Conservation (phyloP, 2,797 vertebrate genomes). For the Oceanodroma leucorhoa region DNA sequence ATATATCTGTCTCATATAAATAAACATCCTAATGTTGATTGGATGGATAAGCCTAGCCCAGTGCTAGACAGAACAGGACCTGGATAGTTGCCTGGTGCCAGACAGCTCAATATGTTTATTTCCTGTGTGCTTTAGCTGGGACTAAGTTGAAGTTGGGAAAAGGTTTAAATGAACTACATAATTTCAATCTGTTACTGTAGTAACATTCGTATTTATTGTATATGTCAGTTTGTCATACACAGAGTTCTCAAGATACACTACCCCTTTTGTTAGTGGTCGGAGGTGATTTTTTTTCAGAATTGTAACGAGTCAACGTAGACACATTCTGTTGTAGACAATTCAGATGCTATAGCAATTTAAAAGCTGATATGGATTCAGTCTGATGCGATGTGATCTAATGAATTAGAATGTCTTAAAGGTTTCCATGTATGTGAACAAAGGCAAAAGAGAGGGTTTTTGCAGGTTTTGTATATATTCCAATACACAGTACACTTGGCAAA, state of each 20-base stretch:
- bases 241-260: conserved; percentile 62
- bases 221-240: conserved; percentile 77
- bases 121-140: conserved; percentile 73
- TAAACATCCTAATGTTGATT: conserved; percentile 72
- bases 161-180: conserved; percentile 76
- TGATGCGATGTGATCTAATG: neutral
- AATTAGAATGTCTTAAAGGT: neutral
- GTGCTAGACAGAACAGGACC: conserved; percentile 61
- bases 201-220: conserved; percentile 75
- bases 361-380: neutral
- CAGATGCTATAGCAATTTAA: neutral
- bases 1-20: conserved; percentile 59
- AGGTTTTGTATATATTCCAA: neutral
- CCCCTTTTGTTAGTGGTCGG: conserved; percentile 65
- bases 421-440: neutral
- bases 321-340: neutral
- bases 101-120: conserved; percentile 75
- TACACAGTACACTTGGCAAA: neutral
- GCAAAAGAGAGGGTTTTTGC: neutral
- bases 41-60: conserved; percentile 37
- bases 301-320: neutral
- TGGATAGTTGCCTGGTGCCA: conserved; percentile 70
- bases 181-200: conserved; percentile 68
- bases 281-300: neutral
- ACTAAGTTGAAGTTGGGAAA: conserved; percentile 61